Conservation (phyloP, 2,888 invertebrate species). For the Scaptomyza caliginosa region DNA sequence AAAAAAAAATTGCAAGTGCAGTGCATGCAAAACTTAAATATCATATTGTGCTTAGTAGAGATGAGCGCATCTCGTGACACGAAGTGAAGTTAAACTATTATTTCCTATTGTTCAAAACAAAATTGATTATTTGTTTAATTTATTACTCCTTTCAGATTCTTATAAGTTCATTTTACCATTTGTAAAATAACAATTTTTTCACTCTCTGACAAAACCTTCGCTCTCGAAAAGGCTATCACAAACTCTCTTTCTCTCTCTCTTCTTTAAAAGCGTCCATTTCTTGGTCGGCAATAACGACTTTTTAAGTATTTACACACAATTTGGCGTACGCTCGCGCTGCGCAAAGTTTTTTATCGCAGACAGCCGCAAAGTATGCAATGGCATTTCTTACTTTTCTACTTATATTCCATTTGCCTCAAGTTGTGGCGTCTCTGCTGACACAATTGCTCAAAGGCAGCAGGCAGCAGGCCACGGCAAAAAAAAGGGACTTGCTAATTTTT, state of each 20-base stretch:
- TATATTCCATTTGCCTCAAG: slow-evolving; percentile 20
- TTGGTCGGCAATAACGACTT: slow-evolving; percentile 66
- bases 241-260: neutral
- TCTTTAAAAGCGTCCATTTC: slow-evolving; percentile 35
- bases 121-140: no score
- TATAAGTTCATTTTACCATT: no score
- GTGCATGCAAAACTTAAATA: slow-evolving; percentile 23
- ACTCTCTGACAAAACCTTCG: neutral
- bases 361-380: slow-evolving; percentile 54
- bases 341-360: slow-evolving; percentile 63
- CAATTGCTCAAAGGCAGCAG: slow-evolving; percentile 55
- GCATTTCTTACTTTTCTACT: slow-evolving; percentile 31
- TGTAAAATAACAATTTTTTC: no score
- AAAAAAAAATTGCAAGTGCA: slow-evolving; percentile 38
- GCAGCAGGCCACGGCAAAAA: slow-evolving; percentile 9
- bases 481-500: slow-evolving; percentile 37
- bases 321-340: slow-evolving; percentile 39
- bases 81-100: no score
- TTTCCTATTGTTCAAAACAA: no score
- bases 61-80: slow-evolving; percentile 10
- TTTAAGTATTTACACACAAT: slow-evolving; percentile 79
- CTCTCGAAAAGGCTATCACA: neutral
- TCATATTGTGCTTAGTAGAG: slow-evolving; percentile 3
- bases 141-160: no score
- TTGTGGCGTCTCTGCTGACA: slow-evolving; percentile 33